Percentiles rank a stretch among this genome's conserved stretches.
Conservation (phyloP, 2,113 vertebrate species). For the Rhinopomastus cyanomelas region DNA sequence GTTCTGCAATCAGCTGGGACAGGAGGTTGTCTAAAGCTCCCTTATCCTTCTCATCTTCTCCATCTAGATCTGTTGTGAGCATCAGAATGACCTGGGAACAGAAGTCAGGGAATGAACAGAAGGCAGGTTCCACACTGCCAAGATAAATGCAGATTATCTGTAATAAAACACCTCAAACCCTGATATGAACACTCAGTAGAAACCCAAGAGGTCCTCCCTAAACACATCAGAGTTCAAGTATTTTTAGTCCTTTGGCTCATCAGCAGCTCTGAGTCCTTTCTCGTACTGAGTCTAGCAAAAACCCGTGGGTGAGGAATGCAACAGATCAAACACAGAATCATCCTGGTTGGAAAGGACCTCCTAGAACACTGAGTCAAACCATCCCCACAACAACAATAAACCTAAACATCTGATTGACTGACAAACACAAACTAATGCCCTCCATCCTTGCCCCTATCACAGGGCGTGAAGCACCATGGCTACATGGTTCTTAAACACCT, state of each 20-base stretch:
- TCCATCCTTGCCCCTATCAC: too few species aligned
- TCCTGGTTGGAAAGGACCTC: too few species aligned
- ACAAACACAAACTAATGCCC: too few species aligned
- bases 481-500: too few species aligned
- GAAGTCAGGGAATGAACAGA: not conserved
- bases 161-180: not conserved
- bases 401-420: too few species aligned
- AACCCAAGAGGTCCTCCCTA: not conserved
- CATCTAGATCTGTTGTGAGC: slow-evolving; percentile 96
- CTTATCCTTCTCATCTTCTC: slow-evolving; percentile 98
- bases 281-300: not conserved
- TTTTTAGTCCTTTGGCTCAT: not conserved
- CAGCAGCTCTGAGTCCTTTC: not conserved
- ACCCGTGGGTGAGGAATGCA: not conserved
- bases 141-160: not conserved
- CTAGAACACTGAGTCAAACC: too few species aligned
- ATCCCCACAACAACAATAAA: too few species aligned
- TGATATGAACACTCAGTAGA: not conserved
- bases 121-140: not conserved
- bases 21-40: slow-evolving; percentile 95
- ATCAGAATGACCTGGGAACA: slow-evolving; percentile 88
- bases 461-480: too few species aligned
- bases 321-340: not conserved
- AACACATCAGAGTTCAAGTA: not conserved
- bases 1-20: slow-evolving; percentile 91